phyloP scores from a whole-genome alignment of 2,888 invertebrate species.

The Agrilus biguttatus region DNA sequence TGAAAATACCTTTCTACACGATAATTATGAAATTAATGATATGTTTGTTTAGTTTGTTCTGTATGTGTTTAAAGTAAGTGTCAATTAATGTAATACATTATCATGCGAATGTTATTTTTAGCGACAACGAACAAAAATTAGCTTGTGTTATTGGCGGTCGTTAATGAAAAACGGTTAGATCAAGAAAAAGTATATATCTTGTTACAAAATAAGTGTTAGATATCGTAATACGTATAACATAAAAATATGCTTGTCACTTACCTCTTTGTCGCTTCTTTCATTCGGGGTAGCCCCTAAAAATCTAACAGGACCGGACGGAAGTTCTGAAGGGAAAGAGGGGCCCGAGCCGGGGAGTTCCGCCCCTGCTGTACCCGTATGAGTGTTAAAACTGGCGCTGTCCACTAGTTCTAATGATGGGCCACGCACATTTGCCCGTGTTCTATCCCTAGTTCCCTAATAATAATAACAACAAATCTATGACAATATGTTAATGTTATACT shows the following conservation, averaged over 20 bases:
- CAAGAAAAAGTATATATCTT: too few species aligned
- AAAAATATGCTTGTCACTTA: conserved; percentile 14
- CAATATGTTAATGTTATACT: neutral
- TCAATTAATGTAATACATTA: too few species aligned
- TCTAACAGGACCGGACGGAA: conserved; percentile 39
- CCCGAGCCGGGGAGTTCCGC: conserved; percentile 28
- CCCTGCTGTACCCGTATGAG: conserved; percentile 45
- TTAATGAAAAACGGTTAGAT: too few species aligned
- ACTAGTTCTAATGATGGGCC: conserved; percentile 68
- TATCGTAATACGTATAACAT: neutral
- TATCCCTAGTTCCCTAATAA: conserved; percentile 17
- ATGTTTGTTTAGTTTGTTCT: too few species aligned
- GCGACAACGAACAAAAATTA: neutral
- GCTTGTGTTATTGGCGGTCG: neutral
- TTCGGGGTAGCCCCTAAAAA: conserved; percentile 45
- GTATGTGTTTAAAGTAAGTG: too few species aligned
- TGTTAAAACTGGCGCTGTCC: conserved; percentile 70
- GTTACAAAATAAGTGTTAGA: neutral
- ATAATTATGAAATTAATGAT: too few species aligned
- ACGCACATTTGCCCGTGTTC: conserved; percentile 48
- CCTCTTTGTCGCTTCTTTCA: conserved; percentile 29
- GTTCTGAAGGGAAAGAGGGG: conserved; percentile 40
- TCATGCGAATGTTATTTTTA: too few species aligned
- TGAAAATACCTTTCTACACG: too few species aligned
- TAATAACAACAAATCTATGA: neutral